These are phyloP conservation scores for Propsilocerus akamusi DNA, from an alignment of 1,140 invertebrate species.

Conservation along the genomic window DNA sequence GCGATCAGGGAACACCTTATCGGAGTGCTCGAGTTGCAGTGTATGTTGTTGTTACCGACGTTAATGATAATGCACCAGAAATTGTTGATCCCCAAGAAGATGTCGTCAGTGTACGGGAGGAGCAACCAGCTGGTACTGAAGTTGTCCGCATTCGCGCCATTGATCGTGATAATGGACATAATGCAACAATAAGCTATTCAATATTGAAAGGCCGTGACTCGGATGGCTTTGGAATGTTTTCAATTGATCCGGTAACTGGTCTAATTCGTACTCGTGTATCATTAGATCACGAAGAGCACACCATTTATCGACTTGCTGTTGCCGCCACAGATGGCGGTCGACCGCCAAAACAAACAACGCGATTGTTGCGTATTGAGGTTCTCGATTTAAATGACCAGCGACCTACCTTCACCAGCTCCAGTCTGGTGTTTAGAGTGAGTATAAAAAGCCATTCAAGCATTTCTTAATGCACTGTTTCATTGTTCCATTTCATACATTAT, in stretches of 20 bases:
- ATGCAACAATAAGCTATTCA: conserved; percentile 74
- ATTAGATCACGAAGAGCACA: conserved; percentile 78
- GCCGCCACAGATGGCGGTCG: conserved; percentile 71
- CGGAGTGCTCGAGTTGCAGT: conserved; percentile 52
- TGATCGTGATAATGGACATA: conserved; percentile 72
- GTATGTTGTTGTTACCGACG: conserved; percentile 55
- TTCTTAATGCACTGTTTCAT: conserved; percentile 1
- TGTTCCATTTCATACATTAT: not conserved
- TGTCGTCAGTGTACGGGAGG: conserved; percentile 70
- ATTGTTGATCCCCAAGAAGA: conserved; percentile 76
- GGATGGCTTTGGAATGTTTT: conserved; percentile 66
- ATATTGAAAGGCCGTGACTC: conserved; percentile 67
- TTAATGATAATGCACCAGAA: conserved; percentile 80
- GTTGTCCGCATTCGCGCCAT: conserved; percentile 67
- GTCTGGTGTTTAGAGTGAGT: conserved; percentile 66
- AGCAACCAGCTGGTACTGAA: conserved; percentile 67
- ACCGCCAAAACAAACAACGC: conserved; percentile 60
- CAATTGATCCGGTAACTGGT: conserved; percentile 68
- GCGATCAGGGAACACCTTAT: conserved; percentile 65
- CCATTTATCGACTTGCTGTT: conserved; percentile 67
- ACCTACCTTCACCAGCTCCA: conserved; percentile 78
- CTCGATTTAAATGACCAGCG: conserved; percentile 79
- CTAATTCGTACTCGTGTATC: conserved; percentile 71
- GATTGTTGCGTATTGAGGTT: conserved; percentile 68
- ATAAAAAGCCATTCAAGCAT: not conserved